A percentile compares a stretch with the other conserved stretches of the same genome.
Evolutionary conservation across 2,113 vertebrate genomes (phyloP).

Genomic region (Benitochromis conjunctus): DNA sequence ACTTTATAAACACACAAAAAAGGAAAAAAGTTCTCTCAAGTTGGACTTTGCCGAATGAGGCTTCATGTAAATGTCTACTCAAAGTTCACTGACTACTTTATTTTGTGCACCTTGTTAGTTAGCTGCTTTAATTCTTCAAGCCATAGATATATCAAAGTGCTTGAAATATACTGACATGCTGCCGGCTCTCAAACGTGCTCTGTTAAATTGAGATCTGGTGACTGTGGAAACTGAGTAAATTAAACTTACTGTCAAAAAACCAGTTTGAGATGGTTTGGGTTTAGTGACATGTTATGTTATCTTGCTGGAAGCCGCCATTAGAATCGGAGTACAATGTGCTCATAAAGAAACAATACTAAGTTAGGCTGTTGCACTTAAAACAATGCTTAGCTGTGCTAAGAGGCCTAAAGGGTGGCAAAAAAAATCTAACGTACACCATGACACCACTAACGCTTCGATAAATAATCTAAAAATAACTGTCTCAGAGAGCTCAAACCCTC

Average conservation of each 20-base stretch:
- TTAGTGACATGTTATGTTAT: no score
- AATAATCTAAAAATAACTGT: background rate
- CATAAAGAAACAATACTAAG: no score
- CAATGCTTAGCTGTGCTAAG: background rate
- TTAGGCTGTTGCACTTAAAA: no score
- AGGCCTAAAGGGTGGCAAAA: background rate
- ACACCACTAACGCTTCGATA: background rate
- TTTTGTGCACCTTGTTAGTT: background rate
- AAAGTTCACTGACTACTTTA: background rate
- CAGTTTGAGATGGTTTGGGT: background rate
- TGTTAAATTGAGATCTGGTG: background rate
- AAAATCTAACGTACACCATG: background rate
- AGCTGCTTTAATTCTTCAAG: background rate
- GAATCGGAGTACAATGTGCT: no score
- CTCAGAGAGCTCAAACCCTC: background rate
- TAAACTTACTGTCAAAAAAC: background rate
- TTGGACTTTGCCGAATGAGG: background rate
- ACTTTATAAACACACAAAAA: background rate
- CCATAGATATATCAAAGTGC: background rate
- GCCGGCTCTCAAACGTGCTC: fast-evolving
- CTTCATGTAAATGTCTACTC: fast-evolving
- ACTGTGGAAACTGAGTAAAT: background rate
- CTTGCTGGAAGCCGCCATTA: no score
- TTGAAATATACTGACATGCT: fast-evolving
- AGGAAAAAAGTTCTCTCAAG: fast-evolving